Base-by-base conservation (phyloP, 1,140 invertebrate genomes). In the Drosophila seguyi region DNA sequence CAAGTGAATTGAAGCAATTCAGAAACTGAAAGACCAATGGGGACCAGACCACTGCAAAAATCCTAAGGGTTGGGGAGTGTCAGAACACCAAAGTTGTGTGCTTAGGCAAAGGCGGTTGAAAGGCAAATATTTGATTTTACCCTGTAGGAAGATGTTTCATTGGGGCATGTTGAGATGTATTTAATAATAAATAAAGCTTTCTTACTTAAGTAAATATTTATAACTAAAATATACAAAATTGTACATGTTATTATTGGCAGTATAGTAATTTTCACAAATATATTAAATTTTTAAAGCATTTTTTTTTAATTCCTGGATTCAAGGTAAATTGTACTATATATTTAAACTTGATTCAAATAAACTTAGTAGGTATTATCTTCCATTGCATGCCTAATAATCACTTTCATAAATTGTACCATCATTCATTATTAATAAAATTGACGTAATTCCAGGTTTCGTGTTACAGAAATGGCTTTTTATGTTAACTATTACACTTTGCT, bases 1-100 rank as follows among this genome's bases (percentile, higher is more conserved):
- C 66, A 66, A 69, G 81, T 58, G 65, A 78, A 81, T 68, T 75
- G 82, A 71, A 50, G 52, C 65, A 79, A 47, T 39, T 50, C 47
- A 62, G 36, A 29, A 47, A 41, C 61, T 7, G 62, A 14, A 34
- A 41, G 29, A 11, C 38, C 29, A 34, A 31, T 53, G 38, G 38
- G 22, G 18, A 13, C 22, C 22, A 36, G 25, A 38, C 7, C 27
- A 34, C 16, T 14, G 13, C 44, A 25, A 42, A 29, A 52, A 20
- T 36, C 8, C 13, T 13, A 74, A 13, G 50, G 61, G 44, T n/a
- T 1, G 22, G 36, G 22, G 38, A 25, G 16, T n/a, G 20, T 34
- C 42, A 20, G 20, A 18, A 63, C 63, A 68, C 38, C 47, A 45
- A 66, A 34, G 25, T 22, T 50, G 66, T 58, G 18, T 73, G 36